Conservation (phyloP, 2,797 vertebrate species). For the Chiloscyllium punctatum region DNA sequence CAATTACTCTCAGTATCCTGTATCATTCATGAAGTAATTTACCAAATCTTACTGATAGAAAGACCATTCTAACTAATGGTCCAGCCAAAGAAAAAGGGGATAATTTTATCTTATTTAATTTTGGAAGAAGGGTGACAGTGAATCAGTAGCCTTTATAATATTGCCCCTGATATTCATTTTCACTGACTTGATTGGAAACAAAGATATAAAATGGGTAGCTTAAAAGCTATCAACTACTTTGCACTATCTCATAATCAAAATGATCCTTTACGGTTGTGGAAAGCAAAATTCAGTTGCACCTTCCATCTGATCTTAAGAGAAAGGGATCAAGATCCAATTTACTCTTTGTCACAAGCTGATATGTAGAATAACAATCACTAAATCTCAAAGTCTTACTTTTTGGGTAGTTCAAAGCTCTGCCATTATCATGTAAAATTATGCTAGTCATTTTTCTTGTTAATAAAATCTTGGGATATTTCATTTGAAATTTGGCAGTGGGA, state of each 20-base stretch:
- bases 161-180: neutral
- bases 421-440: neutral
- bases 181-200: neutral
- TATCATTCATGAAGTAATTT: too few relatives aligned
- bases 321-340: neutral
- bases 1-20: neutral
- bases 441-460: neutral
- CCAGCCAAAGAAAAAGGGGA: neutral
- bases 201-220: neutral
- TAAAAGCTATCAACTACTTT: neutral
- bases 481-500: slow-evolving; percentile 6
- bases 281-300: neutral
- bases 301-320: neutral
- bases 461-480: neutral
- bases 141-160: neutral
- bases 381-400: slow-evolving; percentile 9
- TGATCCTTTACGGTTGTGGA: neutral
- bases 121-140: neutral
- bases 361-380: neutral
- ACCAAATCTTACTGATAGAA: neutral
- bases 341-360: neutral
- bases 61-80: neutral
- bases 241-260: neutral
- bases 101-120: neutral
- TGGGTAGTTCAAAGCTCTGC: neutral